Percentiles rank a stretch among this genome's conserved stretches.
These are phyloP conservation scores for Tetanocera ferruginea DNA, from an alignment of 2,888 invertebrate genomes.

Conservation along the genomic window DNA sequence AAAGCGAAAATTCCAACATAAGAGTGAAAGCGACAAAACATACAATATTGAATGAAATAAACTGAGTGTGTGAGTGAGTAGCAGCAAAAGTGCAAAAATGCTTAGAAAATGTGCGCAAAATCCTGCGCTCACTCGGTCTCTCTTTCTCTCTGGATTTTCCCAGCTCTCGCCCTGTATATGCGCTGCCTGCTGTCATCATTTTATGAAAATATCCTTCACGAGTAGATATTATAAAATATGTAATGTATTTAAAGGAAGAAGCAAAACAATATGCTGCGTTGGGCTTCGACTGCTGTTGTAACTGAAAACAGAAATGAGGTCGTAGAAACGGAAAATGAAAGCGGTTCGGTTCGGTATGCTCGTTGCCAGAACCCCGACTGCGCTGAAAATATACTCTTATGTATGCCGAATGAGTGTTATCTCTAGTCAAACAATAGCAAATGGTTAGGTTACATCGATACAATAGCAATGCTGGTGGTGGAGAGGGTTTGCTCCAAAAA, in stretches of 20 bases:
- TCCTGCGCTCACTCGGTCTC: constrained; percentile 29
- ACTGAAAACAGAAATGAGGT: constrained; percentile 60
- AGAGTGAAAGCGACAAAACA: constrained; percentile 47
- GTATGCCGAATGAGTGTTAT: neutral
- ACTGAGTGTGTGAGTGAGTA: neutral
- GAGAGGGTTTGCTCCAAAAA: too few relatives aligned
- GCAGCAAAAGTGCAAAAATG: neutral
- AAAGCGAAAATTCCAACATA: constrained; percentile 44
- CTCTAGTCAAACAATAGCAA: neutral
- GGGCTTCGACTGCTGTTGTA: constrained; percentile 42
- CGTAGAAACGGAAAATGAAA: constrained; percentile 70
- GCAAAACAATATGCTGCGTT: constrained; percentile 20
- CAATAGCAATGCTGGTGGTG: too few relatives aligned
- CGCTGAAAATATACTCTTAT: neutral
- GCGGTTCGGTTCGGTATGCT: constrained; percentile 55
- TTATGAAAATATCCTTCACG: constrained; percentile 6
- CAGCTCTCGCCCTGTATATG: constrained; percentile 12
- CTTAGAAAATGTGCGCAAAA: constrained; percentile 27
- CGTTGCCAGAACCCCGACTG: too few relatives aligned
- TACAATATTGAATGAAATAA: constrained; percentile 22
- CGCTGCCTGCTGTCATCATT: constrained; percentile 37
- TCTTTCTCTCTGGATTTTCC: constrained; percentile 10
- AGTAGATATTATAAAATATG: constrained; percentile 3
- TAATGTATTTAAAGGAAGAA: neutral
- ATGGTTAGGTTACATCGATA: too few relatives aligned